phyloP scores from a whole-genome alignment of 2,888 invertebrate genomes.

The Trissoscelio sp. region DNA sequence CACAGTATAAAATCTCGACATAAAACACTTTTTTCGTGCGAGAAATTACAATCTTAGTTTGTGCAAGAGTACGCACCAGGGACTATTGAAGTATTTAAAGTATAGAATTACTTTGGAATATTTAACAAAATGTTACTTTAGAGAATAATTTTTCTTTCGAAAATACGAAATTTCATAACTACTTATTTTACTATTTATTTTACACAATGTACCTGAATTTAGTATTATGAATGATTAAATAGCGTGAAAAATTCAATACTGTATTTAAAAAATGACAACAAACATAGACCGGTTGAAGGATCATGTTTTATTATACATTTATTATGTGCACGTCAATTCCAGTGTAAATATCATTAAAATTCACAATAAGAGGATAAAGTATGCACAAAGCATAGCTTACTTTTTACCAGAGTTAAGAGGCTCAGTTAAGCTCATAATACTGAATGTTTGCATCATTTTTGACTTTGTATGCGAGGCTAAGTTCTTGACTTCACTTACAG shows the following conservation, averaged over 20 bases:
- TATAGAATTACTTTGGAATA: constrained; percentile 23
- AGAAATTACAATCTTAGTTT: constrained; percentile 24
- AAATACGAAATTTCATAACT: constrained; percentile 3
- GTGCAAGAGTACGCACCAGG: constrained; percentile 2
- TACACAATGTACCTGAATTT: not conserved
- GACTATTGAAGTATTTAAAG: constrained; percentile 31
- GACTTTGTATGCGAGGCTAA: constrained; percentile 18
- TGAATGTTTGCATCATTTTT: constrained; percentile 40
- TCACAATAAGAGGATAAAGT: constrained; percentile 56
- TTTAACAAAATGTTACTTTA: constrained; percentile 17
- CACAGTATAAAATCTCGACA: not conserved
- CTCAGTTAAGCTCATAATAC: constrained; percentile 49
- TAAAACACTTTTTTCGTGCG: constrained; percentile 8
- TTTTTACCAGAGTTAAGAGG: constrained; percentile 53
- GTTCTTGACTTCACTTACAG: constrained; percentile 19
- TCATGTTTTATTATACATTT: constrained; percentile 24
- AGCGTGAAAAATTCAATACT: constrained; percentile 5
- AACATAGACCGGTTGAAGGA: constrained; percentile 5
- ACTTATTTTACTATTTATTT: not conserved
- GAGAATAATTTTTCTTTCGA: constrained; percentile 10
- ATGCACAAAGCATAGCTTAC: constrained; percentile 52
- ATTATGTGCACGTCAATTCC: constrained; percentile 40
- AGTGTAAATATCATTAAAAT: constrained; percentile 62
- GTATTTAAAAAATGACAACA: not conserved
- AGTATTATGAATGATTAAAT: not conserved